Percentiles rank a stretch among this genome's conserved stretches.
Conservation (phyloP, 2,888 invertebrate species). For the Apotomis betuletana region DNA sequence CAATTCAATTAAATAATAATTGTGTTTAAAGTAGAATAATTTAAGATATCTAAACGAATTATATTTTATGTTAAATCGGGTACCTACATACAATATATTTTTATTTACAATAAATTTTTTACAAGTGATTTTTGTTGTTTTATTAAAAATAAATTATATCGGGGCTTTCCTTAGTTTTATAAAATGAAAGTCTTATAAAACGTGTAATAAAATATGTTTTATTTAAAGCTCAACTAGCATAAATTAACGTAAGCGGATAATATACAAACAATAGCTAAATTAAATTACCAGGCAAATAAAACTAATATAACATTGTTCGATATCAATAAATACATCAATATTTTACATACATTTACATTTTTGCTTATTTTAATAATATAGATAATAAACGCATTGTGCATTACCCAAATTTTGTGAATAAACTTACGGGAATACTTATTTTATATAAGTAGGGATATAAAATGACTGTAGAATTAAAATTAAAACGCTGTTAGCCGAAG, state of each 20-base stretch:
- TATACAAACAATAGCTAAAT: slow-evolving; percentile 51
- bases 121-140: slow-evolving; percentile 58
- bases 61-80: slow-evolving; percentile 68
- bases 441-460: slow-evolving; percentile 2
- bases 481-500: too few species aligned
- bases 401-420: slow-evolving; percentile 17
- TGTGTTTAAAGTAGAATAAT: slow-evolving; percentile 49
- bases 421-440: slow-evolving; percentile 1
- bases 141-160: slow-evolving; percentile 17
- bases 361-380: slow-evolving; percentile 25
- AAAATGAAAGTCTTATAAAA: slow-evolving; percentile 58
- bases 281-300: slow-evolving; percentile 53
- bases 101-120: slow-evolving; percentile 72
- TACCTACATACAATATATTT: slow-evolving; percentile 63
- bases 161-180: background rate
- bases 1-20: slow-evolving; percentile 46
- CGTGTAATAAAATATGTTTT: slow-evolving; percentile 72
- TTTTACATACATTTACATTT: slow-evolving; percentile 42
- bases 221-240: slow-evolving; percentile 76
- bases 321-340: slow-evolving; percentile 42
- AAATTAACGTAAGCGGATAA: slow-evolving; percentile 62
- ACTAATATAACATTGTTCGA: slow-evolving; percentile 49
- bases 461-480: background rate
- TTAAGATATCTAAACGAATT: slow-evolving; percentile 60
- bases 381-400: slow-evolving; percentile 24